Conservation (phyloP, 2,888 invertebrate species). For the Mactromeris polynyma region DNA sequence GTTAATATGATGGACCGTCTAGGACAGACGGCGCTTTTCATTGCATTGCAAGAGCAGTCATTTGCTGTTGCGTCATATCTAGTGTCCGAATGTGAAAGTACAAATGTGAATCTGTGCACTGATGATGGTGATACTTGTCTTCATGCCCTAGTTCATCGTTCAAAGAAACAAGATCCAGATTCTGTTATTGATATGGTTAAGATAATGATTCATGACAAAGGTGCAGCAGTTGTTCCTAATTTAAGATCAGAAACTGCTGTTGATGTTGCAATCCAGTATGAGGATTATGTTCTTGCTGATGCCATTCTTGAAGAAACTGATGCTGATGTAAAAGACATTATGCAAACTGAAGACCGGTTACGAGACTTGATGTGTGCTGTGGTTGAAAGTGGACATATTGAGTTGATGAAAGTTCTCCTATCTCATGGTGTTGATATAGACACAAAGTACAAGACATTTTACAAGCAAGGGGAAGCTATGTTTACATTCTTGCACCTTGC, state of each 20-base stretch:
- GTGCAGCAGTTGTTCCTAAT: constrained; percentile 47
- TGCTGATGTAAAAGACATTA: constrained; percentile 6
- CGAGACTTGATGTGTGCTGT: not conserved
- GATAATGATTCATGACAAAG: constrained; percentile 53
- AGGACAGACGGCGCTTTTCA: constrained; percentile 76
- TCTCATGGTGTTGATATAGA: constrained; percentile 72
- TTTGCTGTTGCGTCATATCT: constrained; percentile 68
- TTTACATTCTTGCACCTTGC: constrained; percentile 46
- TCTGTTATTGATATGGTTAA: constrained; percentile 51
- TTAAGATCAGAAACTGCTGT: constrained; percentile 60
- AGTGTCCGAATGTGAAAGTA: constrained; percentile 53
- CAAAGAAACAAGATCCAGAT: constrained; percentile 33
- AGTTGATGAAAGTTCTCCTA: constrained; percentile 61
- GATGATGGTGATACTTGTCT: constrained; percentile 53
- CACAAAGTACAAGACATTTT: not conserved
- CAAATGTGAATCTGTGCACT: constrained; percentile 49
- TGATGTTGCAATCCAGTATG: constrained; percentile 66
- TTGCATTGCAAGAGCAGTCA: constrained; percentile 69
- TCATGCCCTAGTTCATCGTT: constrained; percentile 69
- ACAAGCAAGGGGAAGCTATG: not conserved
- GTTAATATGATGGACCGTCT: constrained; percentile 70
- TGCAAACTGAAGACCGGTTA: not conserved
- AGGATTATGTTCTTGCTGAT: constrained; percentile 61
- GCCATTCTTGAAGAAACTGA: constrained; percentile 60
- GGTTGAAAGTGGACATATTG: constrained; percentile 8